A percentile compares a stretch with the other conserved stretches of the same genome.
These are phyloP conservation scores for Cosmopolites sordidus DNA, from an alignment of 2,888 invertebrate genomes.

Conservation along the genomic window DNA sequence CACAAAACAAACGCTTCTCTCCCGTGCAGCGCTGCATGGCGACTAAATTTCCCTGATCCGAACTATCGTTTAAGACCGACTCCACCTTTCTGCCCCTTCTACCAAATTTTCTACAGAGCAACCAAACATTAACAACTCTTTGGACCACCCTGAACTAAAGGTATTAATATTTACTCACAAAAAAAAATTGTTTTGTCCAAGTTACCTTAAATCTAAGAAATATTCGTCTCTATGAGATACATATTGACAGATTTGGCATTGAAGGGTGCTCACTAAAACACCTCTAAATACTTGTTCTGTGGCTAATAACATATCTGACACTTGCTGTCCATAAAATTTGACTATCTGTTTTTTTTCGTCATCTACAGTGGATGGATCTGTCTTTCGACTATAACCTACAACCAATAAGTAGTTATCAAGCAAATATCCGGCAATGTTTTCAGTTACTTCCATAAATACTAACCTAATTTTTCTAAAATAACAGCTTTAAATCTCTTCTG, in stretches of 20 bases:
- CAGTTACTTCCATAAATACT: conserved; percentile 3
- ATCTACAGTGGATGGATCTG: conserved; percentile 71
- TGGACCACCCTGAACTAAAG: no score
- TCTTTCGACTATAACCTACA: conserved; percentile 60
- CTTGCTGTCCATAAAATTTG: conserved; percentile 80
- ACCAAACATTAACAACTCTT: no score
- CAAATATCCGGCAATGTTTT: no score
- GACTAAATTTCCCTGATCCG: no score
- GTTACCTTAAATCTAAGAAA: conserved; percentile 76
- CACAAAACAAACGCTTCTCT: no score
- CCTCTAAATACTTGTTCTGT: conserved; percentile 94
- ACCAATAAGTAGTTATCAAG: not conserved
- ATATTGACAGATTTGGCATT: conserved; percentile 85
- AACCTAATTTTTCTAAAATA: conserved; percentile 71
- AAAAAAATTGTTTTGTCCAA: not conserved
- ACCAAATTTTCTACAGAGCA: no score
- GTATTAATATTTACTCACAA: no score
- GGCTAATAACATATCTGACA: conserved; percentile 68
- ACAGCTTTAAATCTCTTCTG: conserved; percentile 76
- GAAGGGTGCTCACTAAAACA: conserved; percentile 80
- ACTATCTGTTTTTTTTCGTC: conserved; percentile 71
- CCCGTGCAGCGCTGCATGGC: no score
- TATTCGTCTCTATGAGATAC: conserved; percentile 85
- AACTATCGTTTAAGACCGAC: no score
- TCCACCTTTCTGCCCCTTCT: no score